Percentiles rank a stretch among this genome's conserved stretches.
These are phyloP conservation scores for Drosophila arizonae DNA, from an alignment of 1,140 invertebrate genomes.

Conservation along the genomic window DNA sequence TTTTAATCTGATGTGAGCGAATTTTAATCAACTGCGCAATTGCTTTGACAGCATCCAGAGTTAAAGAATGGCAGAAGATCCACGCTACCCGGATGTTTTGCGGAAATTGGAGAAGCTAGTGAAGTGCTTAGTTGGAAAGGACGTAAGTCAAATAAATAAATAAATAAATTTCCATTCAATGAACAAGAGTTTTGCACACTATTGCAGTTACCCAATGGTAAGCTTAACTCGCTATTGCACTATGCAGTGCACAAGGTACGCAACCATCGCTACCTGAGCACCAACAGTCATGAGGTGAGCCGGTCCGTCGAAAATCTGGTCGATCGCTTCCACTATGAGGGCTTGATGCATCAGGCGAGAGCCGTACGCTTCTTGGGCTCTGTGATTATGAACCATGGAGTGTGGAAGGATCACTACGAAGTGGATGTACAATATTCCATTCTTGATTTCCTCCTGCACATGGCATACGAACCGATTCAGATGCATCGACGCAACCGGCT, in stretches of 20 bases:
- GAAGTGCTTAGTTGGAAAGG: constrained; percentile 40
- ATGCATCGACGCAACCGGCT: constrained; percentile 49
- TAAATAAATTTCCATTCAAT: neutral
- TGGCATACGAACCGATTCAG: constrained; percentile 63
- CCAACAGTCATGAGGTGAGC: constrained; percentile 55
- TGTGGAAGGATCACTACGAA: constrained; percentile 43
- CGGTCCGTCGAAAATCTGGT: constrained; percentile 56
- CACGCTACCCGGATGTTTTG: constrained; percentile 27
- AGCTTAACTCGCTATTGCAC: constrained; percentile 39
- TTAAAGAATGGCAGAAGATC: constrained; percentile 8
- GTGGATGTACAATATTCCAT: constrained; percentile 65
- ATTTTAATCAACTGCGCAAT: neutral
- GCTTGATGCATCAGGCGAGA: constrained; percentile 47
- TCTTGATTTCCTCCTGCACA: constrained; percentile 64
- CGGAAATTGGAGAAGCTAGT: constrained; percentile 57
- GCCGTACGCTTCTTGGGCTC: constrained; percentile 45
- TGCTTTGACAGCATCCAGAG: neutral
- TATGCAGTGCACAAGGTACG: constrained; percentile 50
- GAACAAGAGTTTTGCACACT: neutral
- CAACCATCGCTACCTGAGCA: constrained; percentile 46
- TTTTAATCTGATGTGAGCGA: neutral
- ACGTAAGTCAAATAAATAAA: constrained; percentile 38
- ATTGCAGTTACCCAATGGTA: constrained; percentile 16
- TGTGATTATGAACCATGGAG: constrained; percentile 46
- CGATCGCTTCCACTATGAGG: constrained; percentile 64